Evolutionary conservation across 1,140 invertebrate species (phyloP), one percentile per base, ranked within the genome.

Genomic region (Leptopilina boulardi): DNA sequence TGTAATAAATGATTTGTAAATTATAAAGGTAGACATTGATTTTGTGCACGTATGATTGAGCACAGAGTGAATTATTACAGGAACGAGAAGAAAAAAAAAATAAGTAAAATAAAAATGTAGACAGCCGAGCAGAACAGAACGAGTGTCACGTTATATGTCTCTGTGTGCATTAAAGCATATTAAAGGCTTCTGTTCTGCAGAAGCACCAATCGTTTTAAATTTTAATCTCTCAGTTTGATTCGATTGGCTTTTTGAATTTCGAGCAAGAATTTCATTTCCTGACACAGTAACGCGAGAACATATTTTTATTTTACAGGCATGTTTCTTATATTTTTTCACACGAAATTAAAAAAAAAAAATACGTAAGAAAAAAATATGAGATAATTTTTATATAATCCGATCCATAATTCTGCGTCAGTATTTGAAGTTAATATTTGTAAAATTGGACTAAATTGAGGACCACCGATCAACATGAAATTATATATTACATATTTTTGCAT

Each of bases 401-500:
- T 54, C 21, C 19, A 19, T 54, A 54, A 54, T 18, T 54, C 19
- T 21, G 19, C 6, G 34, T 38, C 34, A 38, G 34, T 38, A 38
- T 38, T 38, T 38, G 34, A 54, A 5, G 21, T 54, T 21, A 21
- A 54, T 21, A 54, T 54, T 21, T 8, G 51, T 54, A 18, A 54
- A 54, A 54, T 54, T 54, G 18, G 51, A 8, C 51, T 21, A 54
- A 54, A 54, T 54, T 54, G 51, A 54, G 19, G 51, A 10, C 18
- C 51, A 19, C 19, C 51, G 51, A 21, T 54, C 19, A 54, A 6
- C 34, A 38, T 38, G 34, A 38, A 38, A n/a, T 47, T 47, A 66
- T 66, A 30, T 30, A 66, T 34, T 15, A n/a, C n/a, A 5, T 15
- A 13, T 59, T 59, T 38, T 66, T 66, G 59, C 59, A 78, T 80